These are phyloP conservation scores for Crocallis elinguaria DNA, from an alignment of 2,888 invertebrate species.

Conservation along the genomic window DNA sequence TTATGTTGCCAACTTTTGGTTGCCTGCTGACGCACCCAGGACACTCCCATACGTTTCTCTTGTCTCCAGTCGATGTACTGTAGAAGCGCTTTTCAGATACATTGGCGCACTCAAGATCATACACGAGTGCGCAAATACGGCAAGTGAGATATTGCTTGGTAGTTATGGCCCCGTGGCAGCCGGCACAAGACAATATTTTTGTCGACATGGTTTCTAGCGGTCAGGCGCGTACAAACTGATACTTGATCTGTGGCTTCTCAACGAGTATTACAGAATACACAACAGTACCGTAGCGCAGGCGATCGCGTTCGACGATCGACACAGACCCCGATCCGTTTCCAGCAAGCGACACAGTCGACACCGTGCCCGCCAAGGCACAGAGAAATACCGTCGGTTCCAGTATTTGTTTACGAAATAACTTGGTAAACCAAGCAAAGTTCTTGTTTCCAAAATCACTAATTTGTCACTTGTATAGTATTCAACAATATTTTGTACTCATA, in stretches of 20 bases:
- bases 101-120: no score
- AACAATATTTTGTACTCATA: background rate
- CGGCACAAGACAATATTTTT: no score
- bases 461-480: background rate
- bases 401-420: background rate
- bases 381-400: background rate
- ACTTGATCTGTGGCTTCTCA: background rate
- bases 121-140: no score
- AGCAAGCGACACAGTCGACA: background rate
- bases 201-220: background rate
- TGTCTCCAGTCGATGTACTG: no score
- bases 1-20: no score
- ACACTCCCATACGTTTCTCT: no score
- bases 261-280: background rate
- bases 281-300: background rate
- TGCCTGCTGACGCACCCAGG: no score
- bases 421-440: no score
- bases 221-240: background rate
- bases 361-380: background rate
- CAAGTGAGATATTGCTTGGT: no score
- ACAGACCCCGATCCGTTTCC: background rate
- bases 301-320: background rate
- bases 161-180: no score
- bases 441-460: no score
- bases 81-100: no score